Conservation (phyloP, 1,140 invertebrate species). For the Formica selysi region DNA sequence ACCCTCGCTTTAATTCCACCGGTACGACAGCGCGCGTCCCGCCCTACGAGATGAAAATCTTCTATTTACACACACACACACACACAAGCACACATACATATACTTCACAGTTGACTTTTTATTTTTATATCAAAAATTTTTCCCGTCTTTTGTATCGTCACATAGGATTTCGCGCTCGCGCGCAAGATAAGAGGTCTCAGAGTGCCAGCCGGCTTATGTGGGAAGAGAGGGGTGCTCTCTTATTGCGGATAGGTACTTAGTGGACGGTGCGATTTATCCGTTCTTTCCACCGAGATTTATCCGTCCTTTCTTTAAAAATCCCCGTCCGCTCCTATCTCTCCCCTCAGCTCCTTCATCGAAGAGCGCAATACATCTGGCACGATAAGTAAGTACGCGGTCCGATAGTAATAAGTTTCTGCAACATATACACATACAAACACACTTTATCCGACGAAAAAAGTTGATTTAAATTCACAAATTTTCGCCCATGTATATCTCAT, state of each 20-base stretch:
- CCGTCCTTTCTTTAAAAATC: constrained; percentile 27
- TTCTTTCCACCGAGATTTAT: constrained; percentile 56
- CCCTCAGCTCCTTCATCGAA: neutral
- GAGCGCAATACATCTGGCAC: constrained; percentile 54
- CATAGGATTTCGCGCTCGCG: constrained; percentile 11
- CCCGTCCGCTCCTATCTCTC: neutral
- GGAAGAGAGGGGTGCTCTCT: neutral
- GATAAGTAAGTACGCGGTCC: constrained; percentile 58
- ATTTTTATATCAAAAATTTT: constrained; percentile 39
- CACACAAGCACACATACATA: too few relatives aligned
- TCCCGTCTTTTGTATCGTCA: neutral
- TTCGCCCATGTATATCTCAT: constrained; percentile 30
- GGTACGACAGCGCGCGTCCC: constrained; percentile 1
- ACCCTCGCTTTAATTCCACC: constrained; percentile 44
- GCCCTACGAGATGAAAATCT: constrained; percentile 21
- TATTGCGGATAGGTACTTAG: constrained; percentile 52
- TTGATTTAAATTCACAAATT: constrained; percentile 30
- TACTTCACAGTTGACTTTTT: constrained; percentile 34
- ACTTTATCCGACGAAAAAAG: constrained; percentile 6
- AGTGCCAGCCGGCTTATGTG: constrained; percentile 18
- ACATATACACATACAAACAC: too few relatives aligned
- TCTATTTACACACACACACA: constrained; percentile 31
- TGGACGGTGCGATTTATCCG: constrained; percentile 60
- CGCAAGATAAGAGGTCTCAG: constrained; percentile 1
- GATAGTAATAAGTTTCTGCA: constrained; percentile 67